Conservation (phyloP, 2,888 invertebrate species). For the Achlya flavicornis region DNA sequence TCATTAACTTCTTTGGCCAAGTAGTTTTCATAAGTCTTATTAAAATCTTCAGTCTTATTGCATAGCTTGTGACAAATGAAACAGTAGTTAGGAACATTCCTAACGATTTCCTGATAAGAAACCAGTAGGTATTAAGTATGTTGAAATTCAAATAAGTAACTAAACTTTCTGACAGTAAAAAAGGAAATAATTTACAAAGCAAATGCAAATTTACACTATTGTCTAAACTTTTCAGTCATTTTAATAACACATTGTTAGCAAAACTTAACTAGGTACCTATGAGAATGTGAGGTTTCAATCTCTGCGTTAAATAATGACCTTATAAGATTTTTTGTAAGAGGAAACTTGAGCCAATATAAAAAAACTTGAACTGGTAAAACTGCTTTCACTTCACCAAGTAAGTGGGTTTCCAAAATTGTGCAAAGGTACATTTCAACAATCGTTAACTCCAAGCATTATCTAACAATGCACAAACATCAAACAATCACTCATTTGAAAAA, state of each 20-base stretch:
- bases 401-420: constrained; percentile 62
- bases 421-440: constrained; percentile 33
- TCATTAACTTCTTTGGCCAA: no score
- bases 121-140: not conserved
- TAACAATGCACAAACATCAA: constrained; percentile 51
- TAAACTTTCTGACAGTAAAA: not conserved
- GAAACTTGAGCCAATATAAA: constrained; percentile 60
- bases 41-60: no score
- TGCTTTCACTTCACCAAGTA: constrained; percentile 74
- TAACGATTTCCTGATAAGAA: not conserved
- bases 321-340: constrained; percentile 56
- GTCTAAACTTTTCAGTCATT: not conserved
- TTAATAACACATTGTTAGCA: not conserved
- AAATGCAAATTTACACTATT: not conserved
- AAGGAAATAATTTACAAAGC: not conserved
- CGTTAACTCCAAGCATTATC: constrained; percentile 41
- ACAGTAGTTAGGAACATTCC: no score
- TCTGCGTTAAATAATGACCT: constrained; percentile 43
- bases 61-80: not conserved
- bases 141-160: not conserved
- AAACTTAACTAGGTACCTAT: not conserved
- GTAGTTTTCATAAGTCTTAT: no score
- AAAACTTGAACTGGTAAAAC: constrained; percentile 68
- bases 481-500: constrained; percentile 60
- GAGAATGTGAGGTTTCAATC: constrained; percentile 5